Percentiles rank a stretch among this genome's conserved stretches.
Conservation (phyloP, 2,797 vertebrate genomes). For the Siniperca scherzeri region DNA sequence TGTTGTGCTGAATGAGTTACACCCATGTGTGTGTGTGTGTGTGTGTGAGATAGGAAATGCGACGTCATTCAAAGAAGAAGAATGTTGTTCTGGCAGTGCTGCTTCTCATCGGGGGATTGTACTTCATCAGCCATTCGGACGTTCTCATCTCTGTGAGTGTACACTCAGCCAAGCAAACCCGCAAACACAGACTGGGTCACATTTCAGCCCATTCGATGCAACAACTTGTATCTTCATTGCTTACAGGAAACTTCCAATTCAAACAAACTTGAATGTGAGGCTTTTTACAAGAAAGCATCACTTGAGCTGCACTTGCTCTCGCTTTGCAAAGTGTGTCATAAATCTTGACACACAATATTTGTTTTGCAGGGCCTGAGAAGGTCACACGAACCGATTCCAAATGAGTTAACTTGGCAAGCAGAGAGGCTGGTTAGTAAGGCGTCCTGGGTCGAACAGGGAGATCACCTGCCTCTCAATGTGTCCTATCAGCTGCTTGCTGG, state of each 20-base stretch:
- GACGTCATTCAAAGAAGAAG: constrained; percentile 63
- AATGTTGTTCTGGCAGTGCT: constrained; percentile 43
- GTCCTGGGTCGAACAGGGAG: constrained; percentile 66
- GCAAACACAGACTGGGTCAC: neutral
- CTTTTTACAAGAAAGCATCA: neutral
- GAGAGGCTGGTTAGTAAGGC: constrained; percentile 45
- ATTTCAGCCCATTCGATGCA: neutral
- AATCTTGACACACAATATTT: neutral
- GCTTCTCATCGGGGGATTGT: constrained; percentile 51
- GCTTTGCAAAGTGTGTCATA: neutral
- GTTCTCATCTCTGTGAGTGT: constrained; percentile 53
- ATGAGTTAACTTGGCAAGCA: constrained; percentile 4
- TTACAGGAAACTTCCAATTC: neutral
- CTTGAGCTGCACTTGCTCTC: neutral
- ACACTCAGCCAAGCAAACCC: neutral
- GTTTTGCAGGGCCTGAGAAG: constrained; percentile 37
- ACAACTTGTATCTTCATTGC: too few relatives aligned
- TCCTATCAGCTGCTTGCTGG: constrained; percentile 82
- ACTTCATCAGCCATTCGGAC: constrained; percentile 20
- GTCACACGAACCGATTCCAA: neutral
- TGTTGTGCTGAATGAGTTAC: constrained; percentile 36
- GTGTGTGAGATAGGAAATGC: constrained; percentile 66
- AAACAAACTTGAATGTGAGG: too few relatives aligned
- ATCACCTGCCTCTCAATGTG: constrained; percentile 74
- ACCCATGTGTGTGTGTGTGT: neutral